Conservation (phyloP, 2,113 vertebrate species). For the Bettongia penicillata region DNA sequence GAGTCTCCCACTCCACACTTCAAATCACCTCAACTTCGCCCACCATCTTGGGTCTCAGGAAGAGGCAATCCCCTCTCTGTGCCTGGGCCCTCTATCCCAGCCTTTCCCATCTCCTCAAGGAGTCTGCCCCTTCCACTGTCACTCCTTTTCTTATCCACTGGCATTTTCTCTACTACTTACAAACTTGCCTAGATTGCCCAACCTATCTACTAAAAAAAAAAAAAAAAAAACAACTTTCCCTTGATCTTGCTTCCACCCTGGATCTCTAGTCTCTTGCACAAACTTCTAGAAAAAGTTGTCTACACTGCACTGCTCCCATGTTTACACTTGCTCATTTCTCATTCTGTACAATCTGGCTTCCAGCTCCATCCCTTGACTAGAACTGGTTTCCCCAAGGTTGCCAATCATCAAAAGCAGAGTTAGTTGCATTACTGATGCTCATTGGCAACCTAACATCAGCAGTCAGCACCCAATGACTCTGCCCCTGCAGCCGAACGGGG, state of each 20-base stretch:
- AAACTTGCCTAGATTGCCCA: background rate
- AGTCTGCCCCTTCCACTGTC: background rate
- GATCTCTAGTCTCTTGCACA: background rate
- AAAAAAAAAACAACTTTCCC: background rate
- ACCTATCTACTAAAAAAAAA: background rate
- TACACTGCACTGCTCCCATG: background rate
- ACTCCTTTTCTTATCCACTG: background rate
- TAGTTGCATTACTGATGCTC: too few relatives aligned
- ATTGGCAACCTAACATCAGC: too few relatives aligned
- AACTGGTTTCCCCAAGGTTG: background rate
- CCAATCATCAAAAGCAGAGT: background rate
- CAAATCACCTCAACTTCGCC: background rate
- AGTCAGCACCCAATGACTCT: too few relatives aligned
- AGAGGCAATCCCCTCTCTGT: background rate
- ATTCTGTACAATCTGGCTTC: background rate
- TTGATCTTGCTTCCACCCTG: too few relatives aligned
- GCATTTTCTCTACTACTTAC: background rate
- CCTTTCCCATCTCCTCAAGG: background rate
- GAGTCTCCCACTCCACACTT: background rate
- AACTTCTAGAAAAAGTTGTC: background rate
- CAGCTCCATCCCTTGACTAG: background rate
- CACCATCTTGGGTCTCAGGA: background rate
- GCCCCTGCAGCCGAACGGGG: too few relatives aligned
- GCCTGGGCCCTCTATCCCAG: background rate
- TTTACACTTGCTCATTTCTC: background rate